Base-by-base conservation (phyloP, 1,140 invertebrate genomes). In the Gerris buenoi region DNA sequence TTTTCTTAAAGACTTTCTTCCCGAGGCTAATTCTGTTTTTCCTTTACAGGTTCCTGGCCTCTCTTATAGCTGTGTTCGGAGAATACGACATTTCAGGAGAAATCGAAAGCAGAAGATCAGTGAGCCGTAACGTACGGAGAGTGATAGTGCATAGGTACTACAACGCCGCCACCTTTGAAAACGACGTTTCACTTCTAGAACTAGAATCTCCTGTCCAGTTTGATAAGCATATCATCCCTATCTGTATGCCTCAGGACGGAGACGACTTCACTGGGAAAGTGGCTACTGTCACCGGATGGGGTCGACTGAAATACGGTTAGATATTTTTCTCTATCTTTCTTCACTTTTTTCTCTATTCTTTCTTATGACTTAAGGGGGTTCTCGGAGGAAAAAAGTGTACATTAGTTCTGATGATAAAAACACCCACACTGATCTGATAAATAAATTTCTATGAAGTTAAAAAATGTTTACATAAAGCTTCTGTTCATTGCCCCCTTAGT, bases 141-240 rank as follows among this genome's bases (percentile, higher is more conserved):
- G 91, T 95, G 27, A 91, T 95, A 26, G 88, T 94, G 0, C 91
- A 96, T 73, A 79, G 89, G 1, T 86, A 89, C 69, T 96, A 95
- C 76, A 89, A 95, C 77, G 85, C 90, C 0, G 86, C 87, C 1
- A 94, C 91, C 0, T 95, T 95, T 72, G 91, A 93, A 74, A 95
- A 94, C 73, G 92, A 95, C 74, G 80, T 95, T 69, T 92, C 91
- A 0, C 75, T 95, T 10, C 74, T 94, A 56, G 90, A 94, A 75
- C 74, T 95, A 68, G 92, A 95, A 68, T 82, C 85, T 23, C 85
- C 90, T 0, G 81, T 95, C n/a, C 83, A 86, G 68, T 92, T 89
- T 73, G 89, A 93, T 73, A 82, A 86, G 2, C 90, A 94, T 75
- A 92, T 95, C 68, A 90, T 95, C 14, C 93, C 93, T 1, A 94